Percentiles rank a stretch among this genome's conserved stretches.
Evolutionary conservation across 2,797 vertebrate genomes (phyloP).

Genomic region (Hafferia zeledoni): DNA sequence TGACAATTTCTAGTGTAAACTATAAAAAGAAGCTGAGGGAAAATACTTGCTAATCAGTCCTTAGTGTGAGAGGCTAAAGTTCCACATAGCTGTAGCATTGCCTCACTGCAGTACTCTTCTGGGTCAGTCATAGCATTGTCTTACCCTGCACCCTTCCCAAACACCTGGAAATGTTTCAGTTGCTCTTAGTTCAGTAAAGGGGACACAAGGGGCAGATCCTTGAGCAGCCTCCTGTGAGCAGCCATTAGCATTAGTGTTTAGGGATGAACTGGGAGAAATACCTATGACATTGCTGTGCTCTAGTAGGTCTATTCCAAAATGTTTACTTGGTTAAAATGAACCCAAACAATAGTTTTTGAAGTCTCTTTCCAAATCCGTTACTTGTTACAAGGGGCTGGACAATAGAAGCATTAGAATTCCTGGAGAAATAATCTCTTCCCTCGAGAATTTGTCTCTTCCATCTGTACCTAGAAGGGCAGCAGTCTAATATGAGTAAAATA

Average conservation of each 20-base stretch:
- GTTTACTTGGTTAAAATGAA: background rate
- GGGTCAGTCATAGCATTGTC: background rate
- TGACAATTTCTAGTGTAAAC: slow-evolving; percentile 44
- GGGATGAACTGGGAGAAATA: background rate
- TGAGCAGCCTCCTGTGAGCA: background rate
- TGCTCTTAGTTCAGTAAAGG: background rate
- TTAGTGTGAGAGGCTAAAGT: background rate
- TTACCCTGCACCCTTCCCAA: background rate
- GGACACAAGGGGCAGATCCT: background rate
- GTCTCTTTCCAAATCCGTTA: background rate
- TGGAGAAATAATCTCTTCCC: background rate
- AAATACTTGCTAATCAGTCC: slow-evolving; percentile 20
- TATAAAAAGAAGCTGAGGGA: slow-evolving; percentile 5
- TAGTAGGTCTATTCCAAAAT: background rate
- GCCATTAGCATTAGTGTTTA: background rate
- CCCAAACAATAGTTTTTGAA: background rate
- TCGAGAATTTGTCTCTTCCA: background rate
- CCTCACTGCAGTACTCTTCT: background rate
- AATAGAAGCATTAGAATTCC: background rate
- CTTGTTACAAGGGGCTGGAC: background rate
- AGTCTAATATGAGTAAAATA: background rate
- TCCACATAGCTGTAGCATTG: background rate
- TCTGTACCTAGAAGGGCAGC: background rate
- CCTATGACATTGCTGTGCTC: background rate
- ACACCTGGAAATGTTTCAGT: background rate